Evolutionary conservation across 2,113 vertebrate species (phyloP), one percentile per base, ranked within the genome.

Genomic region (Irena cyanogastra): DNA sequence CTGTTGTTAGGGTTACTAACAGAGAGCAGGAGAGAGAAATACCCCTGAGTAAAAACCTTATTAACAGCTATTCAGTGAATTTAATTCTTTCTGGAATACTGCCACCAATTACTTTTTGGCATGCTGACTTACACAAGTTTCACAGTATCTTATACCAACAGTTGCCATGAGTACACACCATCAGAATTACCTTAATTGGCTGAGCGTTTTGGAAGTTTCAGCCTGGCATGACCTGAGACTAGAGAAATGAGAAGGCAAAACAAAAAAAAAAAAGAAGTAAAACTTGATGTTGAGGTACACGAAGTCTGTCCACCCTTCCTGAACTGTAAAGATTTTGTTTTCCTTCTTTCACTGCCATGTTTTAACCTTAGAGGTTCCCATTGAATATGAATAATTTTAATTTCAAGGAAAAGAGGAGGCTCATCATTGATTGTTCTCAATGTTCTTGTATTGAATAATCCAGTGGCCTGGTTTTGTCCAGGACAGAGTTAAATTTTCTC

Each of bases 61-160:
- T 97, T 98, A 98, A 92, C 69, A 96, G 52, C 53, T 94, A 95
- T 96, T 96, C 90, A 81, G 37, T 89, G 82, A 97, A 95, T 97
- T 97, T 97, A 97, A 95, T 98, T 94, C 76, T 97, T 98, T 94
- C 88, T 98, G 97, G 95, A 97, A 97, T 82, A 71, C 68, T 91
- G 83, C 82, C 94, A 97, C 64, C 84, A 92, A 96, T 97, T 97
- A 68, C 54, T 95, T 97, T 95, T 91, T 95, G 83, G 80, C 90
- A 91, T 94, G 54, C 86, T 93, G 83, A 89, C 59, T 97, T 89
- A 80, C 69, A 76, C 28, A 87, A 93, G 42, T 96, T 92, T 65
- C n/a, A 41, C 27, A 74, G 65, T 81, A 91, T 96, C 97, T 97
- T 94, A 92, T 96, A 92, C 76, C 20, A 86, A 33, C 71, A 83